Evolutionary conservation across 2,888 invertebrate genomes (phyloP).

Genomic region (Lasioglossum malachurum): DNA sequence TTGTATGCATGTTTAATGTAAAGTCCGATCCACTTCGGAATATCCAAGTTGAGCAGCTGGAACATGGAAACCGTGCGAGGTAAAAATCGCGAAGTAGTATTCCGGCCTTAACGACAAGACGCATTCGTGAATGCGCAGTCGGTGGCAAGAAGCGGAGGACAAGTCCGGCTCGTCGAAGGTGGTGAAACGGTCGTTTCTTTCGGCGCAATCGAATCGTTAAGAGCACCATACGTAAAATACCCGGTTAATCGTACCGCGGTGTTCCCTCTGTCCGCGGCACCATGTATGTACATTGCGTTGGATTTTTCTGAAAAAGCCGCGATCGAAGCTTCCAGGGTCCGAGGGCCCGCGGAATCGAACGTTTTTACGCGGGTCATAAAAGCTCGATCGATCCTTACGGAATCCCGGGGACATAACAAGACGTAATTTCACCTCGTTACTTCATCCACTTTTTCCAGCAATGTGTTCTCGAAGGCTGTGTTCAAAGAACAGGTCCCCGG

Average conservation of each 20-base stretch:
- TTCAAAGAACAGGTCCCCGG: constrained; percentile 52
- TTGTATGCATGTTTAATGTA: too few relatives aligned
- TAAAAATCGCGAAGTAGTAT: background rate
- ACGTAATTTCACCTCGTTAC: constrained; percentile 60
- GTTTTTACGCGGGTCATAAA: constrained; percentile 50
- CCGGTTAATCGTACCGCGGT: background rate
- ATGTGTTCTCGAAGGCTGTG: constrained; percentile 37
- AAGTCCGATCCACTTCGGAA: background rate
- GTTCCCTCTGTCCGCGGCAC: constrained; percentile 9
- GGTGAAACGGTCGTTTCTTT: constrained; percentile 1
- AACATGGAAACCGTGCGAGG: background rate
- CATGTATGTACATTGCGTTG: background rate
- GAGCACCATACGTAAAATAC: constrained; percentile 1
- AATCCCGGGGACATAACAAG: constrained; percentile 60
- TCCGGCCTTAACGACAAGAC: background rate
- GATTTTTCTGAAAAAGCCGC: constrained; percentile 16
- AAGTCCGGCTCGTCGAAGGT: background rate
- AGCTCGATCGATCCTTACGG: constrained; percentile 58
- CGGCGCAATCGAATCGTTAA: background rate
- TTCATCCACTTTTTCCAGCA: constrained; percentile 55
- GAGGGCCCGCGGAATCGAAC: constrained; percentile 35
- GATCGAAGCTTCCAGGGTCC: constrained; percentile 15
- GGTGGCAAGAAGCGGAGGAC: background rate
- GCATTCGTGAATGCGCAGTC: background rate
- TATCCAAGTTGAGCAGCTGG: background rate